phyloP scores from a whole-genome alignment of 2,113 vertebrate species.

The Scartelaos histophorus region DNA sequence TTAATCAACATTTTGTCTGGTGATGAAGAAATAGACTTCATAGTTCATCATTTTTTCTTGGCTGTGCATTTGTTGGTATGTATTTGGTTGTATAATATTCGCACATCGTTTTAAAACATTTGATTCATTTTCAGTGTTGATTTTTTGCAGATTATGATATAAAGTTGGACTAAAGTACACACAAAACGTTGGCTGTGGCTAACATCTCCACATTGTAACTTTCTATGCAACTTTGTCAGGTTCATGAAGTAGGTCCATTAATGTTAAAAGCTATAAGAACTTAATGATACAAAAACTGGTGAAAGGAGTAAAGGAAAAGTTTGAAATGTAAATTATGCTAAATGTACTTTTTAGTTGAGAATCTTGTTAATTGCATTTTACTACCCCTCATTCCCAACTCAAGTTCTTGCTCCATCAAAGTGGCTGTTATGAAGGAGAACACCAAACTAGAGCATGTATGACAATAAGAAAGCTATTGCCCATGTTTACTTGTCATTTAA shows the following conservation, averaged over 20 bases:
- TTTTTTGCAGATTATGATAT: too few relatives aligned
- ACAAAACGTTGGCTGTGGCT: too few relatives aligned
- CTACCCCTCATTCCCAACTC: not conserved
- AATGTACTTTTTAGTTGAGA: not conserved
- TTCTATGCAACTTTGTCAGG: too few relatives aligned
- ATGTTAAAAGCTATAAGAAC: slow-evolving; percentile 35
- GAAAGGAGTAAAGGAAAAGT: not conserved
- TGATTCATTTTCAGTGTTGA: too few relatives aligned
- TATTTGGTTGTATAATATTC: too few relatives aligned
- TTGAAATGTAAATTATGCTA: slow-evolving; percentile 1
- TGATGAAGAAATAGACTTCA: too few relatives aligned
- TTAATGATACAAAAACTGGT: slow-evolving; percentile 2
- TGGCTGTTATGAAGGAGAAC: not conserved
- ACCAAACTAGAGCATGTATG: slow-evolving; percentile 1
- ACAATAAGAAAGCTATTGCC: slow-evolving; percentile 9
- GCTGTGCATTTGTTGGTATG: too few relatives aligned
- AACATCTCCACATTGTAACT: too few relatives aligned
- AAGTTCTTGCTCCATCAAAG: not conserved
- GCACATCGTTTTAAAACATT: too few relatives aligned
- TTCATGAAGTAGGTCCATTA: not conserved
- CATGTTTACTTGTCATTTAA: slow-evolving; percentile 3
- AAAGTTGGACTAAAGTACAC: too few relatives aligned
- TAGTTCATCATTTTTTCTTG: too few relatives aligned
- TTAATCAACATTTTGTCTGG: too few relatives aligned
- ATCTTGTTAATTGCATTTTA: slow-evolving; percentile 13